Evolutionary conservation across 2,113 vertebrate genomes (phyloP).

Genomic region (Heterochromis multidens): DNA sequence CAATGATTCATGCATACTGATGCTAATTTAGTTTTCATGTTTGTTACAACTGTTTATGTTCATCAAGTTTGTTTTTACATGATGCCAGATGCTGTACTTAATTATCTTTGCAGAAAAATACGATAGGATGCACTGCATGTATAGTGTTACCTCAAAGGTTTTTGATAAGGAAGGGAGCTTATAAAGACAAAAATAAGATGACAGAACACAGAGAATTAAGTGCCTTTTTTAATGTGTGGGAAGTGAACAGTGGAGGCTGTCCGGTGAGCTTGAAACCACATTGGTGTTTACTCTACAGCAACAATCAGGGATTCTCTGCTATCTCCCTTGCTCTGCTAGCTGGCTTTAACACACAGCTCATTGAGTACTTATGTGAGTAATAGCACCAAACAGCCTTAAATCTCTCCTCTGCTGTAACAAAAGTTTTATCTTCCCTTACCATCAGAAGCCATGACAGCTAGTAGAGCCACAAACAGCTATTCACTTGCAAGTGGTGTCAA

Average conservation of each 20-base stretch:
- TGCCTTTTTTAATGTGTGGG: not conserved
- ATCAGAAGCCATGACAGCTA: not conserved
- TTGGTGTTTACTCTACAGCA: slow-evolving; percentile 2
- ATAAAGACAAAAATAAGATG: not conserved
- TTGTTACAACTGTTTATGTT: not conserved
- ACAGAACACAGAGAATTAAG: not conserved
- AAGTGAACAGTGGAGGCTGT: not conserved
- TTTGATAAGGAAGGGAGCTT: not conserved
- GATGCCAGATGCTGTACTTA: slow-evolving; percentile 4
- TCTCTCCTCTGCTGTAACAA: not conserved
- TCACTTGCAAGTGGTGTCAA: slow-evolving; percentile 18
- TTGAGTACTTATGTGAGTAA: slow-evolving; percentile 20
- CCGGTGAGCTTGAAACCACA: slow-evolving; percentile 4
- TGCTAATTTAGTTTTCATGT: not conserved
- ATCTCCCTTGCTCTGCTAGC: not conserved
- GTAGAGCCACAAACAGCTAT: slow-evolving; percentile 11
- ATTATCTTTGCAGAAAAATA: not conserved
- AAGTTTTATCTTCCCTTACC: not conserved
- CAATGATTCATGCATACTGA: not conserved
- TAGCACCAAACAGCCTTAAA: not conserved
- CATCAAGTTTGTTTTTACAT: not conserved
- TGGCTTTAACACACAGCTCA: slow-evolving; percentile 9
- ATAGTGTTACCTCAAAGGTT: not conserved
- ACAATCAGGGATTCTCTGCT: slow-evolving; percentile 11
- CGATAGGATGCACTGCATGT: not conserved